Percentiles rank a stretch among this genome's conserved stretches.
Evolutionary conservation across 2,888 invertebrate species (phyloP).

Genomic region (Eupithecia vulgata): DNA sequence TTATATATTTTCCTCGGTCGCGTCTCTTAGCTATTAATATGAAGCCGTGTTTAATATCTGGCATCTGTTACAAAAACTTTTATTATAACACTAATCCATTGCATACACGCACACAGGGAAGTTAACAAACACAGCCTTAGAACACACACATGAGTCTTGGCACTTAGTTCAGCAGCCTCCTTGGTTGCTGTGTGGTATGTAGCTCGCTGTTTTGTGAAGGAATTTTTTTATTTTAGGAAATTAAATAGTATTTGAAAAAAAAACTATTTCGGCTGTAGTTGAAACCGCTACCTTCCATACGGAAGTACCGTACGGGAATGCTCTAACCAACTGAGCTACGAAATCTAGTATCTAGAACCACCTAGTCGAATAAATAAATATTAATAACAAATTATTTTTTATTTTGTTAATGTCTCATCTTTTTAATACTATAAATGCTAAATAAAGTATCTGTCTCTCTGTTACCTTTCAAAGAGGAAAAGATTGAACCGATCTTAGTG

Average conservation of each 20-base stretch:
- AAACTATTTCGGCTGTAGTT: too few relatives aligned
- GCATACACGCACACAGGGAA: slow-evolving; percentile 65
- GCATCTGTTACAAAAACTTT: slow-evolving; percentile 85
- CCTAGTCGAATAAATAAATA: too few relatives aligned
- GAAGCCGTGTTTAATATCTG: slow-evolving; percentile 83
- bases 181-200: slow-evolving; percentile 62
- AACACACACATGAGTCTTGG: slow-evolving; percentile 68
- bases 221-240: too few relatives aligned
- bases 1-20: slow-evolving; percentile 78
- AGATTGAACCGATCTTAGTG: not conserved
- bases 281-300: too few relatives aligned
- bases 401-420: too few relatives aligned
- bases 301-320: too few relatives aligned
- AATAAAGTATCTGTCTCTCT: not conserved
- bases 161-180: slow-evolving; percentile 78
- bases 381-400: too few relatives aligned
- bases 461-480: not conserved
- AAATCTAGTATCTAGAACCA: too few relatives aligned
- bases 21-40: slow-evolving; percentile 78
- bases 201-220: slow-evolving; percentile 37
- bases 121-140: slow-evolving; percentile 51
- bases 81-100: slow-evolving; percentile 84
- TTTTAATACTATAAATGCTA: too few relatives aligned
- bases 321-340: too few relatives aligned
- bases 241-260: too few relatives aligned